Evolutionary conservation across 2,113 vertebrate species (phyloP), one percentile per base, ranked within the genome.

Genomic region (Rattus norvegicus): DNA sequence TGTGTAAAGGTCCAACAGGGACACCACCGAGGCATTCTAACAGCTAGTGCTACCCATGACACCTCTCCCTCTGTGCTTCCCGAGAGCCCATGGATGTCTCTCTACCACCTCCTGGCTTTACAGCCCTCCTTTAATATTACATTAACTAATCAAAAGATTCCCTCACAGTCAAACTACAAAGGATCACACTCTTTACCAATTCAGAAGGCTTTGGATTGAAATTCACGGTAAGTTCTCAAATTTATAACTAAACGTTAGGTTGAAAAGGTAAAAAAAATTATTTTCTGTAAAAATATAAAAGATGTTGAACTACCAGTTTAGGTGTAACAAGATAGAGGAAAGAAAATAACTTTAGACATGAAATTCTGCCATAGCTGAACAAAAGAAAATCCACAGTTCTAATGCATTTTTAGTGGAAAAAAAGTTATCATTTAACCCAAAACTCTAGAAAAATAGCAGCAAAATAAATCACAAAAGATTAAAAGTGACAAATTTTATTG

Each of bases 281-380:
- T 89, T 89, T 84, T 79, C 10, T 70, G 49, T 47, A 54, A 84
- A 80, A 92, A 93, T 88, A 33, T 70, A 61, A 77, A 91, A 93
- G 7, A 69, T 67, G 30, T 67, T 80, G 69, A 90, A 63, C 59
- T 70, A 63, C 12, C 22, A 81, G 73, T 39, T 92, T 90, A 95
- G 49, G 75, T 77, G 77, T 30, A 88, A 47, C 1, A 47, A 87
- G 85, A 95, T 19, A 9, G 72, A 84, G 54, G 4, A 84, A 88
- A n/a, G 77, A 89, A 36, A 2, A 79, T 26, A 63, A 54, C 47
- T 85, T 75, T 79, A 80, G 92, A 92, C 33, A 65, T 39, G 33
- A 92, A n/a, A 47, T 73, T 84, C 77, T 91, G 24, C 43, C 77
- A 95, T 75, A 69, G 39, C 33, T 69, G 12, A 90, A 75, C 19